Evolutionary conservation across 2,113 vertebrate genomes (phyloP).

Genomic region (Bucco capensis): DNA sequence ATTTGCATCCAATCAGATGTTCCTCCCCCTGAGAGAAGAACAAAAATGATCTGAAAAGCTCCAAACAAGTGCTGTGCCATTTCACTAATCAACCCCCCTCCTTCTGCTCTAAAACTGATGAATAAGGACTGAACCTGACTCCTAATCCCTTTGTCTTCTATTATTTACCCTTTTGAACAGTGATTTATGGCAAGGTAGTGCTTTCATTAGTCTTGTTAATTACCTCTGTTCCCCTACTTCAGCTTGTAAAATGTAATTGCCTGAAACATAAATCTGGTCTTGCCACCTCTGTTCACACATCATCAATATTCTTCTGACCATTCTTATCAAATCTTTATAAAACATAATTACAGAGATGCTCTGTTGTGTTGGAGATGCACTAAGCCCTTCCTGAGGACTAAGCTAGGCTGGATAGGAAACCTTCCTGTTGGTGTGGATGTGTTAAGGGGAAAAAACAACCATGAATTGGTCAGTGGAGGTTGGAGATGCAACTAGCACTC

Average conservation of each 20-base stretch:
- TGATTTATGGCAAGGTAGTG: conserved; percentile 54
- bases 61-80: background rate
- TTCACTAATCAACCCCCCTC: conserved; percentile 37
- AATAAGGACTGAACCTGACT: conserved; percentile 34
- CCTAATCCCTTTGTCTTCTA: conserved; percentile 57
- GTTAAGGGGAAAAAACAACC: background rate
- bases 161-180: conserved; percentile 65
- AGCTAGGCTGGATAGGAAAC: background rate
- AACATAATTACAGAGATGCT: background rate
- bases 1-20: conserved; percentile 12
- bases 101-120: conserved; percentile 35
- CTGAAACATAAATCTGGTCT: conserved; percentile 54
- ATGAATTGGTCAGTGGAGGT: background rate
- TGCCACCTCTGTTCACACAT: conserved; percentile 34
- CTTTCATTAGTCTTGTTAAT: conserved; percentile 68
- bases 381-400: background rate
- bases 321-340: conserved; percentile 61
- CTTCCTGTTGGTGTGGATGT: background rate
- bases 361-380: background rate
- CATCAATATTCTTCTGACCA: conserved; percentile 23
- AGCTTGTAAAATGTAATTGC: conserved; percentile 62
- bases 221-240: conserved; percentile 39
- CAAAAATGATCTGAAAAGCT: background rate
- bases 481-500: background rate
- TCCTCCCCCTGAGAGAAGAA: background rate